These are phyloP conservation scores for Zaprionus taronus DNA, from an alignment of 1,140 invertebrate species.

Conservation along the genomic window DNA sequence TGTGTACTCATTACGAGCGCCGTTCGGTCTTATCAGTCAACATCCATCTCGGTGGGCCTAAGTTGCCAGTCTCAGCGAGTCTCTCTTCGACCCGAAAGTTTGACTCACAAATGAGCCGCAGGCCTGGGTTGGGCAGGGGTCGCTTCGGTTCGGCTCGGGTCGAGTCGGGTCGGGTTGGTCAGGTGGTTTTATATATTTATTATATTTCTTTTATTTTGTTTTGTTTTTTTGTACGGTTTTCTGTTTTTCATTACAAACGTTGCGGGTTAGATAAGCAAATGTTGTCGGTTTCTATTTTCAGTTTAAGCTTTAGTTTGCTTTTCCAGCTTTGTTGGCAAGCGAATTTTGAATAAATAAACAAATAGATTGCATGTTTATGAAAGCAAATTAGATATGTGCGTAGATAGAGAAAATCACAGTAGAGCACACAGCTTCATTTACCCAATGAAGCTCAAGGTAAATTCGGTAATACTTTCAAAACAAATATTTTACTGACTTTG, in stretches of 20 bases:
- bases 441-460: conserved; percentile 61
- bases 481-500: conserved; percentile 25
- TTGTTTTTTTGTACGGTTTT: conserved; percentile 12
- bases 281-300: conserved; percentile 42
- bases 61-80: conserved; percentile 20
- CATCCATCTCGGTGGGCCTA: conserved; percentile 39
- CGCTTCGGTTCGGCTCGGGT: background rate
- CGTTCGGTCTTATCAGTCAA: conserved; percentile 54
- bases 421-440: conserved; percentile 52
- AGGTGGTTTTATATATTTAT: conserved; percentile 46
- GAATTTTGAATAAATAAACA: conserved; percentile 64
- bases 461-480: conserved; percentile 57
- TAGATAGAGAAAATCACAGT: conserved; percentile 50
- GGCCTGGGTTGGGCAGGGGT: background rate
- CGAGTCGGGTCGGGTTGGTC: conserved; percentile 19
- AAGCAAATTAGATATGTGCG: conserved; percentile 71
- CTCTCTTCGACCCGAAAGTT: conserved; percentile 28
- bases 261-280: conserved; percentile 56
- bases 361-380: conserved; percentile 61
- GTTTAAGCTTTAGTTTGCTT: conserved; percentile 30
- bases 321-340: conserved; percentile 23
- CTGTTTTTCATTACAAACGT: conserved; percentile 41
- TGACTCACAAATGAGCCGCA: conserved; percentile 64
- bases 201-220: conserved; percentile 7
- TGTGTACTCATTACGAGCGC: conserved; percentile 71